Conservation (phyloP, 1,140 invertebrate genomes). For the Nixonia krombeini region DNA sequence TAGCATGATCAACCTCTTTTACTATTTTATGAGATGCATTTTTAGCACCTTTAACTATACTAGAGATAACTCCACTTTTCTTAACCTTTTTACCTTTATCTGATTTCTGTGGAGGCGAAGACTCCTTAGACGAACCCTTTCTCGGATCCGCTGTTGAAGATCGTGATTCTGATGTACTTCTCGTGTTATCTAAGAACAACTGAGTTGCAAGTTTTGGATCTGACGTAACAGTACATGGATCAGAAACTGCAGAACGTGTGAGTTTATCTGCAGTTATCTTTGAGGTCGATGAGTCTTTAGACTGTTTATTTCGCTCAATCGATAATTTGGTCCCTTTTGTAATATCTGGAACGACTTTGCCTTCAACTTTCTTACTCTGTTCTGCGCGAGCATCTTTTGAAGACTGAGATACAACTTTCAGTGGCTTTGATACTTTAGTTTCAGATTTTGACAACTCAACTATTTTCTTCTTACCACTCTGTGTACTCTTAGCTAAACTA, state of each 20-base stretch:
- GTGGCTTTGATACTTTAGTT: too few relatives aligned
- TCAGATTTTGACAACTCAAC: too few relatives aligned
- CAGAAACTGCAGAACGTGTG: neutral
- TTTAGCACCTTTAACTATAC: constrained; percentile 55
- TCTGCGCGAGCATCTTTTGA: neutral
- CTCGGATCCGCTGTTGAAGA: neutral
- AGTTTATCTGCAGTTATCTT: constrained; percentile 13
- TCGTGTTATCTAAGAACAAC: constrained; percentile 40
- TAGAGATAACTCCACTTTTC: constrained; percentile 49
- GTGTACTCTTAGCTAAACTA: too few relatives aligned
- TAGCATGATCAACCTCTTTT: constrained; percentile 59
- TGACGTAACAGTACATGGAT: constrained; percentile 2
- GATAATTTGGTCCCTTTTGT: neutral
- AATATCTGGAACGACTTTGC: neutral
- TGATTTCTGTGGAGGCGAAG: constrained; percentile 25
- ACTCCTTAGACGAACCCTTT: constrained; percentile 17
- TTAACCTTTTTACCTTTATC: constrained; percentile 48
- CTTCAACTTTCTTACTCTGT: neutral
- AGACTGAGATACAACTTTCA: too few relatives aligned
- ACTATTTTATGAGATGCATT: constrained; percentile 68
- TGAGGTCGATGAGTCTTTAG: neutral
- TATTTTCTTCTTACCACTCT: too few relatives aligned
- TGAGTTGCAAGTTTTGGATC: constrained; percentile 35
- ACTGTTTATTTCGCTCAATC: constrained; percentile 13
- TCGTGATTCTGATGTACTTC: constrained; percentile 11